Base-by-base conservation (phyloP, 1,140 invertebrate genomes). In the Heterodera carotae region DNA sequence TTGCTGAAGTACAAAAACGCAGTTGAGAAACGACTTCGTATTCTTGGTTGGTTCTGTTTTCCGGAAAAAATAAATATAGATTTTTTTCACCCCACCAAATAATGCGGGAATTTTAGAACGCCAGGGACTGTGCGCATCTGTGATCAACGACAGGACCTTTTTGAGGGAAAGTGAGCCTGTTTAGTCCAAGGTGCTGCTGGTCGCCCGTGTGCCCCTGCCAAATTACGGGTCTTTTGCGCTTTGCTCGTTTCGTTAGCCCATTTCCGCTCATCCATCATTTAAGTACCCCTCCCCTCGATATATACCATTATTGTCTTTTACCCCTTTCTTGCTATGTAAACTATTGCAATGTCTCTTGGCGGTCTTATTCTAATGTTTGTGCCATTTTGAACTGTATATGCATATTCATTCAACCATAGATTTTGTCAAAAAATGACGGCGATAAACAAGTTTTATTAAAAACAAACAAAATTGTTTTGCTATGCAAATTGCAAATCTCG, bases 21-120 rank as follows among this genome's bases (percentile, higher is more conserved):
- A 15, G 94, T 96, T 31, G 94, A 96, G 85, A 95, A 93, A 88
- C 91, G 94, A 71, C 90, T 96, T 25, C 93, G 91, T 83, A 92
- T 94, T 80, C 90, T 96, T 18, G 48, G 48, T 56, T 56, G 7
- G 89, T 2, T n/a, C n/a, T n/a, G n/a, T n/a, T n/a, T n/a, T 79
- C 86, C 10, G 70, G 66, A 29, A 82, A 69, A 66, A 76, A 64
- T 43, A 81, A 36, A 80, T 39, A 39, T 39, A 8, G 39, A 8
- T 12, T 6, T 39, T 12, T 39, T 39, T 39, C 39, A n/a, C n/a
- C n/a, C n/a, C n/a, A n/a, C n/a, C n/a, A n/a, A n/a, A n/a, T n/a
- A n/a, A n/a, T 53, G 12, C 15, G 48, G 22, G 22, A 56, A 22
- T 22, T 56, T 56, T 22, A n/a, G 72, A 74, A 34, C 43, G 64